Base-by-base conservation (phyloP, 2,797 vertebrate genomes). In the Hyperoplus immaculatus region DNA sequence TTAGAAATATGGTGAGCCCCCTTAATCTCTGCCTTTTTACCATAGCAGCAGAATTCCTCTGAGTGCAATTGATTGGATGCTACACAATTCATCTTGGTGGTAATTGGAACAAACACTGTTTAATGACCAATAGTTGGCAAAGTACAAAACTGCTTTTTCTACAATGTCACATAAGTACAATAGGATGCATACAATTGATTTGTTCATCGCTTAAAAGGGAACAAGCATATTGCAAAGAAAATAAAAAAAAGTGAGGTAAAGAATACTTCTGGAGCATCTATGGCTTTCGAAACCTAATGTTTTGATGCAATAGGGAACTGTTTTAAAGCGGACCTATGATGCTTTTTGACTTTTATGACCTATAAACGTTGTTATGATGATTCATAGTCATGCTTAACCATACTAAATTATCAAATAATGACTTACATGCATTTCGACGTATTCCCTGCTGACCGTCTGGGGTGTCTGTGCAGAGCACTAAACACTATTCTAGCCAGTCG, bases 61-160 rank as follows among this genome's bases (percentile, higher is more conserved):
- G 77, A 78, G 75, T 86, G 67, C n/a, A 81, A 89, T 84, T 74
- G 87, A 90, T 86, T 88, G 72, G 66, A 81, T 51, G 42, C 54
- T 69, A 72, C 10, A 47, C 53, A 50, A 85, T 87, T 90, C 72
- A 88, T 92, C 78, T 83, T 45, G 58, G 29, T 80, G 77, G 68
- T 89, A 89, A 90, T 79, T 90, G 82, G 87, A 90, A 79, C 88
- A 88, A 88, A 87, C 64, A 58, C 21, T n/a, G 56, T 83, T 77
- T 83, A 90, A 89, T 82, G 82, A 51, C 65, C 60, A 73, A 65
- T 72, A 64, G 68, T 60, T 87, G 75, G 70, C 77, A 78, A 69
- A 70, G 4, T 50, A 64, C 47, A 73, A 63, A 53, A 45, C 56
- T 68, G 18, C 14, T 72, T 75, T 63, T 77, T 60, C 43, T 16